Conservation (phyloP, 2,888 invertebrate species). For the Leucophora obtusa region DNA sequence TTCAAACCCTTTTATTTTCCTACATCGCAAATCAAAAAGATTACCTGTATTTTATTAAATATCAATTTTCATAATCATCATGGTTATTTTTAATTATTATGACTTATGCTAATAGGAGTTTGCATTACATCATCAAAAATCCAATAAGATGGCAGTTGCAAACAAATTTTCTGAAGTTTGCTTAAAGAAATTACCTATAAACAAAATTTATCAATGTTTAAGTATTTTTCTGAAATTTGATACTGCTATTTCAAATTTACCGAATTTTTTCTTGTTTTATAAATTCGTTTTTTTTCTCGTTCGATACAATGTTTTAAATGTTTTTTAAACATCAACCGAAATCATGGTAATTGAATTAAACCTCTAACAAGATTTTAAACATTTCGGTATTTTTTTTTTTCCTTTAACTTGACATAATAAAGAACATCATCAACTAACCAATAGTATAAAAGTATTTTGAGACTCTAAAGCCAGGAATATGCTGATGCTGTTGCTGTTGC, state of each 20-base stretch:
- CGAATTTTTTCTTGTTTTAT: conserved; percentile 13
- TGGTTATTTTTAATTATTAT: conserved; percentile 22
- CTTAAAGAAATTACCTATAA: not conserved
- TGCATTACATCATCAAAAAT: conserved; percentile 19
- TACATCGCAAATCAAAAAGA: no score
- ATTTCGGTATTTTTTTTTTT: not conserved
- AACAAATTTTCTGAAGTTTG: not conserved
- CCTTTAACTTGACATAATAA: conserved; percentile 35
- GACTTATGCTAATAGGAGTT: conserved; percentile 26
- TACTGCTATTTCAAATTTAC: conserved; percentile 44
- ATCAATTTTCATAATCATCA: not conserved
- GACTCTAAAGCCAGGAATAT: not conserved
- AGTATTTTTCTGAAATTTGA: conserved; percentile 38
- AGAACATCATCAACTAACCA: conserved; percentile 6
- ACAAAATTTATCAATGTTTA: not conserved
- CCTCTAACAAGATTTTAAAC: conserved; percentile 30
- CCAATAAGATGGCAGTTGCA: not conserved
- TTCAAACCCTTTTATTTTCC: no score
- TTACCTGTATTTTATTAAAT: not conserved
- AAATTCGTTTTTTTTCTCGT: not conserved
- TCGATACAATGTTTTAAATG: not conserved
- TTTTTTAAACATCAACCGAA: conserved; percentile 34
- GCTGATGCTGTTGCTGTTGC: not conserved
- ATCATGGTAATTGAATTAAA: conserved; percentile 26
- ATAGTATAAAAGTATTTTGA: not conserved